phyloP scores from a whole-genome alignment of 2,797 vertebrate genomes.

The Zalophus californianus region DNA sequence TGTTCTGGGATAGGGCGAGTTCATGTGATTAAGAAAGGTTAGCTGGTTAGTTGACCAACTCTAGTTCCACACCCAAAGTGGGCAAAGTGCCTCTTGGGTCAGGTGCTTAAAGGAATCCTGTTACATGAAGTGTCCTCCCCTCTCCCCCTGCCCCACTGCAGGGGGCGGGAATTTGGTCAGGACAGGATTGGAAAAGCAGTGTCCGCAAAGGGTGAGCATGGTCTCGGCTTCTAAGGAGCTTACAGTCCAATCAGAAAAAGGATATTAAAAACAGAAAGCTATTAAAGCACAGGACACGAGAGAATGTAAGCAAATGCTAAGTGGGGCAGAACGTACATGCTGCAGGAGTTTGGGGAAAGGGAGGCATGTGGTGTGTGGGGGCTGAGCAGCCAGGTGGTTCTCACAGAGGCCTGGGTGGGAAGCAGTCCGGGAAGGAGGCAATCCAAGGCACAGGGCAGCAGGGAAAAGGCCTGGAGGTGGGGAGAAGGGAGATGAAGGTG shows the following conservation, averaged over 20 bases:
- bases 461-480: no score
- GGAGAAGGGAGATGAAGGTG: not conserved
- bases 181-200: not conserved
- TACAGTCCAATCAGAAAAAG: not conserved
- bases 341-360: not conserved
- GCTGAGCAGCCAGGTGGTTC: not conserved
- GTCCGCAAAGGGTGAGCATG: not conserved
- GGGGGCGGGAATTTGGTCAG: not conserved
- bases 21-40: not conserved
- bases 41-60: not conserved
- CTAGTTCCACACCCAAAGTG: not conserved
- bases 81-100: not conserved
- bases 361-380: accelerated
- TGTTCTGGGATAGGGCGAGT: not conserved
- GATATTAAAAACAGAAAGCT: constrained; percentile 42
- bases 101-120: not conserved
- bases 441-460: accelerated
- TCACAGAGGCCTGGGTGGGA: not conserved
- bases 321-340: not conserved
- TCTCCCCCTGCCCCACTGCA: not conserved
- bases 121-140: no score
- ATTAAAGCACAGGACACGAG: not conserved
- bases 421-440: not conserved
- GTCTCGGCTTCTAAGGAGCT: constrained; percentile 29
- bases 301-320: not conserved